phyloP scores from a whole-genome alignment of 1,140 invertebrate genomes.

The Scaptomyza montana region DNA sequence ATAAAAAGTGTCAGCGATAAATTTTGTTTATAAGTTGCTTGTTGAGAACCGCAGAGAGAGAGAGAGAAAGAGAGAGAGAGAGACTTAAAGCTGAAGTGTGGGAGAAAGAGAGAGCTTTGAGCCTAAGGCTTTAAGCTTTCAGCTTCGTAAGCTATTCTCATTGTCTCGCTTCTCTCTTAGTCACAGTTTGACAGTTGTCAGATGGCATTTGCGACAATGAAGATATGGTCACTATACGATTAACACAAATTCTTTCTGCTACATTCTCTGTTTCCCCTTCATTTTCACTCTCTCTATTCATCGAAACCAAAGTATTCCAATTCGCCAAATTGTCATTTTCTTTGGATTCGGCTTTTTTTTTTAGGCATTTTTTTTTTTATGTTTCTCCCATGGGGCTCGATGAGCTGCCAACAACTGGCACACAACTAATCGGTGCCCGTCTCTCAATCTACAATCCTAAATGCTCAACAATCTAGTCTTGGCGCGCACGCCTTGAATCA shows the following conservation, averaged over 20 bases:
- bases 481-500: constrained; percentile 32
- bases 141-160: constrained; percentile 22
- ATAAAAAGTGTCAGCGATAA: constrained; percentile 51
- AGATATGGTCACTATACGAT: constrained; percentile 37
- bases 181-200: constrained; percentile 31
- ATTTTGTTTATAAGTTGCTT: constrained; percentile 52
- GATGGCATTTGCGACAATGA: constrained; percentile 19
- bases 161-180: background rate
- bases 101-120: too few relatives aligned
- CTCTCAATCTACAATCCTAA: constrained; percentile 10
- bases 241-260: background rate
- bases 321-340: constrained; percentile 43
- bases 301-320: constrained; percentile 47
- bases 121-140: constrained; percentile 19
- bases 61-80: constrained; percentile 18
- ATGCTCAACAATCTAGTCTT: background rate
- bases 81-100: constrained; percentile 18
- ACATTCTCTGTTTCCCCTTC: too few relatives aligned
- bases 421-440: constrained; percentile 41
- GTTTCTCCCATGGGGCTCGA: constrained; percentile 23
- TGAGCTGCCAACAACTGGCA: constrained; percentile 37
- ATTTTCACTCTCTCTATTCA: background rate
- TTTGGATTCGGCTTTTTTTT: background rate
- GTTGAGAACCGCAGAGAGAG: constrained; percentile 45
- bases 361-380: background rate